Evolutionary conservation across 2,113 vertebrate species (phyloP), one percentile per base, ranked within the genome.

Genomic region (Choloepus hoffmanni): DNA sequence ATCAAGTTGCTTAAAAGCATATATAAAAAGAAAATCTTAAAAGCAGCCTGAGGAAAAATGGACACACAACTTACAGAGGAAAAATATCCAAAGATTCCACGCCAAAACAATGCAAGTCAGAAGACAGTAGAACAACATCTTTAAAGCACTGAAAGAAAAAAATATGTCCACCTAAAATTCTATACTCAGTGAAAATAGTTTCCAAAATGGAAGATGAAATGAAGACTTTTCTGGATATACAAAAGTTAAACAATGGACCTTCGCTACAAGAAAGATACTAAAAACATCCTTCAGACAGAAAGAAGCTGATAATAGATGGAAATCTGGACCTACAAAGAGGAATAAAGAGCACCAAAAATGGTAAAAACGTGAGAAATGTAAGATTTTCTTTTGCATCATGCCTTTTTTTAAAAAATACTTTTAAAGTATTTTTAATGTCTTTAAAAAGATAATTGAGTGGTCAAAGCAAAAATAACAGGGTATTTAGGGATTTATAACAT

Each of bases 11-110:
- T 87, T 83, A 72, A 45, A 78, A 87, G 50, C 30, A 58, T 6
- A 96, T 8, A 65, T 50, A 45, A 90, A 96, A 63, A 16, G 21
- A 92, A 90, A 53, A 62, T 50, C 36, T 70, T 58, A 50, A 84
- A 87, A 83, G 45, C 36, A 78, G 21, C 23, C 48, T 30, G 13
- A 70, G 21, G 2, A 13, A 68, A 84, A 68, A 14, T 50, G 48
- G 5, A 77, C 19, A 70, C 16, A 83, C 10, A 3, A 92, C 45
- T 74, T 48, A 85, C 19, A 90, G 28, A 77, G 74, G 36, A 82
- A 21, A 94, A 73, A 90, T 78, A 76, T 82, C 3, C 24, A 19
- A 76, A 74, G 19, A 90, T 77, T 90, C 62, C 55, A 33, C 33
- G 40, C 78, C 18, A 53, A 18, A 48, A 58, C 2, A 83, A 4